Percentiles rank a stretch among this genome's conserved stretches.
Conservation (phyloP, 2,113 vertebrate genomes). For the Corythornis madagascariensis region DNA sequence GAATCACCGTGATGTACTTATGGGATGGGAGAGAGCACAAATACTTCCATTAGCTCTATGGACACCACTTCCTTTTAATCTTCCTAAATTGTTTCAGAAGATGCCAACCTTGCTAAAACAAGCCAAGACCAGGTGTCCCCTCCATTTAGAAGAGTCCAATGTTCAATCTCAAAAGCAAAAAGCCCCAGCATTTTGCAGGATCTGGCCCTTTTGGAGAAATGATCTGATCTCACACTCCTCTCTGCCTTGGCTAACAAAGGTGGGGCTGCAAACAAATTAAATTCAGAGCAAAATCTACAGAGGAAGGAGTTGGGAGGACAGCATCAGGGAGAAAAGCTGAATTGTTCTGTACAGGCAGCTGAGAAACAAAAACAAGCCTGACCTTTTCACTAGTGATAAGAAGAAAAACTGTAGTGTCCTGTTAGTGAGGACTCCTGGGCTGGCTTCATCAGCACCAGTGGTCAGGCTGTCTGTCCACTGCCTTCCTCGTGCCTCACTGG, state of each 20-base stretch:
- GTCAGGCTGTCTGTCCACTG: background rate
- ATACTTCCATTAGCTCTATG: background rate
- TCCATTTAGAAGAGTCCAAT: background rate
- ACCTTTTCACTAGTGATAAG: background rate
- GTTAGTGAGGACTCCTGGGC: rapidly evolving
- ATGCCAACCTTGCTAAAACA: background rate
- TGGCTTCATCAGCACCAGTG: background rate
- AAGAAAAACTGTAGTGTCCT: background rate
- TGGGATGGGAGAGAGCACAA: background rate
- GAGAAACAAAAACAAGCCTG: background rate
- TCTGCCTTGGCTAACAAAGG: background rate
- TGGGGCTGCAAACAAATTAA: background rate
- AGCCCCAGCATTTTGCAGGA: background rate
- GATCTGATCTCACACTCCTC: background rate
- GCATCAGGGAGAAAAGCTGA: background rate
- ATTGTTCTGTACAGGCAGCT: background rate
- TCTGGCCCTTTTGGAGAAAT: background rate
- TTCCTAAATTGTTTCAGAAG: background rate
- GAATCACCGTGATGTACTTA: background rate
- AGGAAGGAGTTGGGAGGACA: background rate
- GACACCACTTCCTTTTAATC: background rate
- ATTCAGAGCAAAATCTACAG: background rate
- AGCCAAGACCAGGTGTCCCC: background rate
- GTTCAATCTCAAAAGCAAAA: background rate
- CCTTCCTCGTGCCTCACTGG: background rate